phyloP scores from a whole-genome alignment of 1,140 invertebrate genomes.

The Diorhabda sublineata region DNA sequence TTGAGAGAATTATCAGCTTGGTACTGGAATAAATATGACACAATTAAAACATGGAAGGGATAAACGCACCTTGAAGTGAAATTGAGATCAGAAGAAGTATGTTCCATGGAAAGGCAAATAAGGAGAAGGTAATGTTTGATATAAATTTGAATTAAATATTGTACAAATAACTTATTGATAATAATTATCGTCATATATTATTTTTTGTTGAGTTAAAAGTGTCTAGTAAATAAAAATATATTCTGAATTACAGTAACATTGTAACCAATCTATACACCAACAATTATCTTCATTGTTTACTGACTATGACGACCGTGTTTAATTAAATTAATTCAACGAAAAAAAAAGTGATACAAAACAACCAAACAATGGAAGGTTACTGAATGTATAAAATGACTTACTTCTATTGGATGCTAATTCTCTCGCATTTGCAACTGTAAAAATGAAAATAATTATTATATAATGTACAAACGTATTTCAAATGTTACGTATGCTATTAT shows the following conservation, averaged over 20 bases:
- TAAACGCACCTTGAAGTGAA: too few species aligned
- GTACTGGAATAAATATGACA: too few species aligned
- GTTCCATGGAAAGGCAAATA: too few species aligned
- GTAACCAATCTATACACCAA: background rate
- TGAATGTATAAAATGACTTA: conserved; percentile 35
- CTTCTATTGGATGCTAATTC: conserved; percentile 31
- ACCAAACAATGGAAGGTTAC: conserved; percentile 26
- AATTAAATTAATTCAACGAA: conserved; percentile 3
- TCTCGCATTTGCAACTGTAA: conserved; percentile 1
- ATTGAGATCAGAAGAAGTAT: too few species aligned
- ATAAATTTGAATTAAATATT: too few species aligned
- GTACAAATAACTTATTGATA: too few species aligned
- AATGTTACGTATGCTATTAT: background rate
- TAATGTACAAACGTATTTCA: background rate
- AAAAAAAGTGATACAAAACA: conserved; percentile 26
- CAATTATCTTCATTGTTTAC: background rate
- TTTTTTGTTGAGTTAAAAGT: too few species aligned
- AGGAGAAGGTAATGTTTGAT: too few species aligned
- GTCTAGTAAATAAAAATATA: too few species aligned
- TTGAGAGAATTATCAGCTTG: too few species aligned
- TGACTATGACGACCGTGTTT: background rate
- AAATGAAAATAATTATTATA: conserved; percentile 10
- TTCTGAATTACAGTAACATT: background rate
- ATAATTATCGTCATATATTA: too few species aligned
- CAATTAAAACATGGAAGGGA: too few species aligned